Evolutionary conservation across 2,797 vertebrate genomes (phyloP).

Genomic region (Gambelia wislizenii): DNA sequence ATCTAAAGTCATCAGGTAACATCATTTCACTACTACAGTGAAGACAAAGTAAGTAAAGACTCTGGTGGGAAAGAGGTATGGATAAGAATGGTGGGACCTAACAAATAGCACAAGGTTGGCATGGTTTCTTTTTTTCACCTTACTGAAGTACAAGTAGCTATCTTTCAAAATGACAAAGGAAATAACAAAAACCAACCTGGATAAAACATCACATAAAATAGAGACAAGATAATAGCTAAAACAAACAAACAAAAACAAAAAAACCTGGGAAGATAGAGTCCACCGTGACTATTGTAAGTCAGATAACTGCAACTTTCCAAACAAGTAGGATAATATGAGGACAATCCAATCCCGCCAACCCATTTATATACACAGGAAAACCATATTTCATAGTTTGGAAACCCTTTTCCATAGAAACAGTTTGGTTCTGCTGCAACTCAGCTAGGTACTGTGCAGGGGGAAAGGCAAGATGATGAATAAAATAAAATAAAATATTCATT

Average conservation of each 20-base stretch:
- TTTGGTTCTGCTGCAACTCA: background rate
- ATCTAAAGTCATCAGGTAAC: too few relatives aligned
- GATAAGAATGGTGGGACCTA: background rate
- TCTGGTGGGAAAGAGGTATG: background rate
- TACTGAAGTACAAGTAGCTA: background rate
- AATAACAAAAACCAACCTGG: background rate
- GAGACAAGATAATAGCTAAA: background rate
- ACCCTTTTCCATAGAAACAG: background rate
- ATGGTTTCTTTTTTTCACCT: background rate
- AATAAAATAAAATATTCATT: too few relatives aligned
- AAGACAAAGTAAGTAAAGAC: background rate
- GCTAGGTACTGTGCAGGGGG: too few relatives aligned
- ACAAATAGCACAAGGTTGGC: background rate
- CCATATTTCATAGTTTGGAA: too few relatives aligned
- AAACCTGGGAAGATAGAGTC: background rate
- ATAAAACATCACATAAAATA: background rate
- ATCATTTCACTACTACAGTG: background rate
- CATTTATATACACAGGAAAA: too few relatives aligned
- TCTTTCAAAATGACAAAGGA: background rate
- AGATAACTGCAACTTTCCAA: background rate
- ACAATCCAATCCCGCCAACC: too few relatives aligned
- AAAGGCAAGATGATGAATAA: too few relatives aligned
- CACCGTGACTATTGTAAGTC: background rate
- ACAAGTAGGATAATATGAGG: background rate
- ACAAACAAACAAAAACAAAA: too few relatives aligned